phyloP scores from a whole-genome alignment of 2,888 invertebrate species.

The Prosopocoilus inquinatus region DNA sequence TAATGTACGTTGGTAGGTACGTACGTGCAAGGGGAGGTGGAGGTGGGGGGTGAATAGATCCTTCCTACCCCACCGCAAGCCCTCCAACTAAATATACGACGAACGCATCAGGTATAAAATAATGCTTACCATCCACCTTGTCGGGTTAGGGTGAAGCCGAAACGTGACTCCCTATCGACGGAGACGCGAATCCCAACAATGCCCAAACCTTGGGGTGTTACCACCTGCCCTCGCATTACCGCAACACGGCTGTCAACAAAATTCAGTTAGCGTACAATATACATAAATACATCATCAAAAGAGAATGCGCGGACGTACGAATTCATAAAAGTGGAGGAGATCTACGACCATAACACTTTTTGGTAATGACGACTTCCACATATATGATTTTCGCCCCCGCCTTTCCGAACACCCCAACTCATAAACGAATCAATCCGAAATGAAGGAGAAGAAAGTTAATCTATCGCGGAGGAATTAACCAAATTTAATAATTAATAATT shows the following conservation, averaged over 20 bases:
- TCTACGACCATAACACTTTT: neutral
- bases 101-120: neutral
- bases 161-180: slow-evolving; percentile 88
- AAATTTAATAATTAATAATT: no score
- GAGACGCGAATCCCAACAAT: slow-evolving; percentile 97
- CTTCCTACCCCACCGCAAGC: neutral
- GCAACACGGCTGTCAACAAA: slow-evolving; percentile 85
- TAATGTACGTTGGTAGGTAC: no score
- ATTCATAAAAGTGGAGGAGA: no score
- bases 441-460: no score
- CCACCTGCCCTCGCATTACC: slow-evolving; percentile 96
- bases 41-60: neutral
- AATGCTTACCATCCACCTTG: slow-evolving; percentile 91
- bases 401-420: no score
- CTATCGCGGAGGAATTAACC: no score
- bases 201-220: slow-evolving; percentile 90
- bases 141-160: slow-evolving; percentile 93
- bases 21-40: no score
- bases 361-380: neutral
- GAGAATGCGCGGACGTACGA: neutral
- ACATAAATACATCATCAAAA: neutral
- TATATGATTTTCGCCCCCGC: neutral
- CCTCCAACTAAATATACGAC: neutral
- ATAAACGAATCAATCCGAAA: no score
- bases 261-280: slow-evolving; percentile 10